A percentile compares a stretch with the other conserved stretches of the same genome.
Conservation (phyloP, 2,113 vertebrate genomes). For the Mus pahari region DNA sequence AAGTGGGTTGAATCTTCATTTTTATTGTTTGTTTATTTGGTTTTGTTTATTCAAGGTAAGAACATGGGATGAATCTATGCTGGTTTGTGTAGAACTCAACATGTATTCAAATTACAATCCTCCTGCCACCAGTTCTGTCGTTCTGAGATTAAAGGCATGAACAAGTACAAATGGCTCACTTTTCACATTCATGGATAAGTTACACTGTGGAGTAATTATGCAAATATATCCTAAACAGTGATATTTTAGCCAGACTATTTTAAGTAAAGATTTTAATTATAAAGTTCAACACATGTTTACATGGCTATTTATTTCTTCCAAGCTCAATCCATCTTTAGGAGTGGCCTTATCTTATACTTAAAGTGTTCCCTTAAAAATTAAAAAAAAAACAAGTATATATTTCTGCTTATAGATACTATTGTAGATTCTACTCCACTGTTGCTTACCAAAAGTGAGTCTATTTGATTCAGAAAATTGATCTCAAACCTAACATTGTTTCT, state of each 20-base stretch:
- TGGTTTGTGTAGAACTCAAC: not conserved
- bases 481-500: not conserved
- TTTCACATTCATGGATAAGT: not conserved
- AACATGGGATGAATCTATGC: not conserved
- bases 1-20: not conserved
- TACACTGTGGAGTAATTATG: not conserved
- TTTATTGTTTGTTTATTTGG: not conserved
- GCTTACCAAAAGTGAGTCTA: constrained; percentile 62
- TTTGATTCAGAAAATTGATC: not conserved
- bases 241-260: not conserved
- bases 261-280: not conserved
- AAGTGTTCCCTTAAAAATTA: not conserved
- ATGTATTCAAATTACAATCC: not conserved
- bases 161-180: not conserved
- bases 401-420: not conserved
- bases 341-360: not conserved
- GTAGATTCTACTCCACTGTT: not conserved
- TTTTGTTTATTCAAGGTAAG: not conserved
- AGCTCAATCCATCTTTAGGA: not conserved
- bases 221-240: constrained; percentile 36
- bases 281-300: not conserved
- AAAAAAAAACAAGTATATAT: not conserved
- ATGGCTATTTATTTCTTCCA: not conserved
- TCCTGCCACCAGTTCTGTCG: not conserved
- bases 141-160: not conserved